These are phyloP conservation scores for Microctonus aethiopoides DNA, from an alignment of 2,888 invertebrate species.

Conservation along the genomic window DNA sequence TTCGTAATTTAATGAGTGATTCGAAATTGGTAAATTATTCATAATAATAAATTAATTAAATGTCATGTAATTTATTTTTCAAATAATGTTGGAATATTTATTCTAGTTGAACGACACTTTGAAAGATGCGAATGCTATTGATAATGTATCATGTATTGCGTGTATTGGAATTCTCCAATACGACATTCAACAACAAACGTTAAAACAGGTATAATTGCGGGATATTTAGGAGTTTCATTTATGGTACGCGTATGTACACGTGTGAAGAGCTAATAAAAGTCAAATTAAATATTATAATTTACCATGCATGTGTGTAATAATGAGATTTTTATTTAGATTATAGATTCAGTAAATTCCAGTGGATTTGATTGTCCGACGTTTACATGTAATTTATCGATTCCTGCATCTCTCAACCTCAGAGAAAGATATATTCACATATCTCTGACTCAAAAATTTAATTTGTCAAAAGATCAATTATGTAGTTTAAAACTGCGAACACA, in stretches of 20 bases:
- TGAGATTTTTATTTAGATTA: slow-evolving; percentile 41
- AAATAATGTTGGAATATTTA: slow-evolving; percentile 1
- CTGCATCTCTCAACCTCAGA: slow-evolving; percentile 75
- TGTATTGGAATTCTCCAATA: slow-evolving; percentile 81
- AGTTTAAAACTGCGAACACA: slow-evolving; percentile 47
- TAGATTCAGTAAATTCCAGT: slow-evolving; percentile 47
- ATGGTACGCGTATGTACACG: neutral
- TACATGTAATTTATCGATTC: slow-evolving; percentile 78
- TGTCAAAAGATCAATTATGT: slow-evolving; percentile 37
- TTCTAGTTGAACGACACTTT: slow-evolving; percentile 49
- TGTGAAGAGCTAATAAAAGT: too few species aligned
- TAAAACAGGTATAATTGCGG: slow-evolving; percentile 69
- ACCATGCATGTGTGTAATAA: neutral
- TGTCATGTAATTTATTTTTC: too few species aligned
- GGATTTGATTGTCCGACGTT: slow-evolving; percentile 76
- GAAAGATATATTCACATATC: slow-evolving; percentile 75
- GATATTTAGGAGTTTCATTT: slow-evolving; percentile 17
- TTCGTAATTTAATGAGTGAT: slow-evolving; percentile 68
- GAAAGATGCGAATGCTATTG: slow-evolving; percentile 65
- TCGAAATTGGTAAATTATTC: slow-evolving; percentile 68
- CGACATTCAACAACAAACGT: slow-evolving; percentile 69
- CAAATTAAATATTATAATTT: slow-evolving; percentile 16
- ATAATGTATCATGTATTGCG: slow-evolving; percentile 73
- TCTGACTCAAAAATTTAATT: slow-evolving; percentile 71
- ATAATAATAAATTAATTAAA: slow-evolving; percentile 25